Conservation (phyloP, 2,113 vertebrate genomes). For the rat (Rattus norvegicus) region DNA sequence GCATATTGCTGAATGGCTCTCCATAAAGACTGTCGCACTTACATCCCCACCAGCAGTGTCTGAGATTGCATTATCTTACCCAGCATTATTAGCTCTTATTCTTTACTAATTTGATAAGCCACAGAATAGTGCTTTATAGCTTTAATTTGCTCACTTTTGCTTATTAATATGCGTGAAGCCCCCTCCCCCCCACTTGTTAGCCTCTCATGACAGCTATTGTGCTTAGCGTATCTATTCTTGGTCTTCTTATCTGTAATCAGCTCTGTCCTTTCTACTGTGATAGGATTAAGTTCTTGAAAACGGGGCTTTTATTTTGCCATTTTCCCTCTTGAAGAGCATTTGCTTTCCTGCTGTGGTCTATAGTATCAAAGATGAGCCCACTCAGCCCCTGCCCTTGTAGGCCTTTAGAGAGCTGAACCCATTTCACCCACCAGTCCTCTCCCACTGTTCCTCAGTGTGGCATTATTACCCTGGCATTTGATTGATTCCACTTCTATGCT, state of each 20-base stretch:
- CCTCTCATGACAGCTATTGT: constrained; percentile 17
- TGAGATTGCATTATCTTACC: constrained; percentile 58
- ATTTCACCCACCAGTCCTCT: neutral
- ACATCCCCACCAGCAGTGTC: constrained; percentile 26
- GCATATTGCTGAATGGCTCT: constrained; percentile 31
- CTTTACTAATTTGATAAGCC: constrained; percentile 49
- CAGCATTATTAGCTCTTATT: constrained; percentile 53
- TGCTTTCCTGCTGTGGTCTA: neutral
- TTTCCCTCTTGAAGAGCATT: constrained; percentile 43
- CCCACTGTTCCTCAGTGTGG: neutral
- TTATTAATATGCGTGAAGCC: constrained; percentile 32
- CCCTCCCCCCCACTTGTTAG: neutral
- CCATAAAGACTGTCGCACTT: constrained; percentile 7
- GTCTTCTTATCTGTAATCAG: constrained; percentile 63
- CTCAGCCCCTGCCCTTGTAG: neutral
- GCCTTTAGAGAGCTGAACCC: neutral
- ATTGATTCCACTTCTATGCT: neutral
- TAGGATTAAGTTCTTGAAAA: constrained; percentile 66
- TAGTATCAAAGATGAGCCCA: neutral
- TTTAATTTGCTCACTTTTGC: constrained; percentile 65
- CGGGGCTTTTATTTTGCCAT: constrained; percentile 40
- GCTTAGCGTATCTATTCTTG: constrained; percentile 55
- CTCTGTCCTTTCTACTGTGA: constrained; percentile 49
- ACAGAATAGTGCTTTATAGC: constrained; percentile 38
- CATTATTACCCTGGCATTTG: neutral